A percentile compares a stretch with the other conserved stretches of the same genome.
Conservation (phyloP, 2,888 invertebrate species). For the Aphidoletes aphidimyza region DNA sequence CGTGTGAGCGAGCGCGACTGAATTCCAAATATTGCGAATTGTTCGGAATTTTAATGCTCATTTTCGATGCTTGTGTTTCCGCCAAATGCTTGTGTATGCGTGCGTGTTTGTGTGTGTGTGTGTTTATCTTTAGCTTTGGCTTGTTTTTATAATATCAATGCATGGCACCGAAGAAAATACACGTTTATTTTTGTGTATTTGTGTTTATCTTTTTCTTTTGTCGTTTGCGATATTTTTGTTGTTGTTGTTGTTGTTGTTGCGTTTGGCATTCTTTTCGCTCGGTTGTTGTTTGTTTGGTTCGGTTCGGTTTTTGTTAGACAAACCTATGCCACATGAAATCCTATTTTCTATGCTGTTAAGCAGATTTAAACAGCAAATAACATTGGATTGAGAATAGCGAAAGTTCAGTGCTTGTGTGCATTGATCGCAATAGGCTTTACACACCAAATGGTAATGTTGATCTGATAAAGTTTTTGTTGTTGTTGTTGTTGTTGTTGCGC, state of each 20-base stretch:
- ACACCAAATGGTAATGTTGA: slow-evolving; percentile 35
- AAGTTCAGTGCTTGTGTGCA: background rate
- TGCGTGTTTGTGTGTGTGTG: too few species aligned
- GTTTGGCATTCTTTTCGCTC: background rate
- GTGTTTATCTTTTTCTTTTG: slow-evolving; percentile 41
- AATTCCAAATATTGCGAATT: background rate
- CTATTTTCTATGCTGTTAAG: slow-evolving; percentile 44
- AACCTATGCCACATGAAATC: background rate
- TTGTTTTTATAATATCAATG: slow-evolving; percentile 5
- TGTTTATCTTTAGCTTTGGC: slow-evolving; percentile 44
- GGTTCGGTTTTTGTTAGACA: background rate
- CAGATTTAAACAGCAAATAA: slow-evolving; percentile 32
- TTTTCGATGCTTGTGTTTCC: slow-evolving; percentile 43
- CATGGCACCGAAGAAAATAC: slow-evolving; percentile 6
- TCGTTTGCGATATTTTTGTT: background rate
- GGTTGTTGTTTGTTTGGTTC: background rate
- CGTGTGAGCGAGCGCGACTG: background rate
- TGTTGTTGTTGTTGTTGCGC: background rate
- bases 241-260: background rate
- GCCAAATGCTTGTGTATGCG: too few species aligned
- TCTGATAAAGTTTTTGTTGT: slow-evolving; percentile 32
- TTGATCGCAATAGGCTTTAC: slow-evolving; percentile 49
- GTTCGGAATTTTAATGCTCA: slow-evolving; percentile 23
- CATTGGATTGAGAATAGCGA: background rate
- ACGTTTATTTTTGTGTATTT: slow-evolving; percentile 15